Evolutionary conservation across 2,113 vertebrate genomes (phyloP).

Genomic region (Bubo scandiacus): DNA sequence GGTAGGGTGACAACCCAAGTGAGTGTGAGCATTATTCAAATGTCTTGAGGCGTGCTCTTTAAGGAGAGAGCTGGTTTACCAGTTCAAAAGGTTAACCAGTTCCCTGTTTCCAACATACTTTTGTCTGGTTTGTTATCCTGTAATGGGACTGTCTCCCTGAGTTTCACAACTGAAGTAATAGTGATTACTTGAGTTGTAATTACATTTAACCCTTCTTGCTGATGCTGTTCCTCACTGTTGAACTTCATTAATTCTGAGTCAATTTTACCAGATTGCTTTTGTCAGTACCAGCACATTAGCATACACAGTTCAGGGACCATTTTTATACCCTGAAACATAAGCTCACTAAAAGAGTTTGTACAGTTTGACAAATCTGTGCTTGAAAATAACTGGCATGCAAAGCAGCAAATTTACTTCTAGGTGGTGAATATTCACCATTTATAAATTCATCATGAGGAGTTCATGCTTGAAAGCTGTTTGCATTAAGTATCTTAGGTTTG

Average conservation of each 20-base stretch:
- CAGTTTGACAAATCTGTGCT: neutral
- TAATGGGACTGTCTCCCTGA: neutral
- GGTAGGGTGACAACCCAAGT: neutral
- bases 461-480: neutral
- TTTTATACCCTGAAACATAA: neutral
- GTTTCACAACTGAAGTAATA: neutral
- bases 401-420: neutral
- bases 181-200: neutral
- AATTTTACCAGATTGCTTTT: neutral
- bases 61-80: neutral
- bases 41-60: neutral
- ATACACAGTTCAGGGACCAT: neutral
- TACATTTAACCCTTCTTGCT: neutral
- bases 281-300: neutral
- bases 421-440: neutral
- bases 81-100: neutral
- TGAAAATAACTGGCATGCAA: neutral
- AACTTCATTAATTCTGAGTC: neutral
- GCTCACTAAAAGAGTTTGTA: neutral
- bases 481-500: neutral
- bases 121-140: neutral
- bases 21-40: fast-evolving
- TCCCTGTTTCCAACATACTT: neutral
- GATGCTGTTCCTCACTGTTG: neutral
- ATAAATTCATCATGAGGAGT: neutral